Percentiles rank a stretch among this genome's conserved stretches.
phyloP scores from a whole-genome alignment of 2,797 vertebrate species.

The Gambelia wislizenii region DNA sequence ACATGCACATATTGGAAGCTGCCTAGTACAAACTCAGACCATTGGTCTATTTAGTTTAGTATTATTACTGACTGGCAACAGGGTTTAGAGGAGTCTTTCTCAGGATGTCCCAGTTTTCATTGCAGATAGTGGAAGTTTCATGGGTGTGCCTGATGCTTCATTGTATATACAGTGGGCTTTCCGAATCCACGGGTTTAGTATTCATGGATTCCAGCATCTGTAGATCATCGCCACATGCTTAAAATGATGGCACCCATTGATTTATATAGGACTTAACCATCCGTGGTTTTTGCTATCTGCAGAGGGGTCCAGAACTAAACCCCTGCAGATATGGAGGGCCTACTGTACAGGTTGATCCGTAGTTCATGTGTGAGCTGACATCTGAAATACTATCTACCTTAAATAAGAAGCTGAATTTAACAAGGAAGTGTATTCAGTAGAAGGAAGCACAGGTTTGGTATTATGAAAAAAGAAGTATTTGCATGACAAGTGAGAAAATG shows the following conservation, averaged over 20 bases:
- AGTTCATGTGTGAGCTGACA: background rate
- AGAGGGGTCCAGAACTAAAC: too few species aligned
- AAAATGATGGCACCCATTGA: too few species aligned
- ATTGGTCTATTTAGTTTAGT: background rate
- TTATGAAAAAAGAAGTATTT: background rate
- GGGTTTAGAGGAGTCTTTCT: background rate
- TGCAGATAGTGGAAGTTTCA: background rate
- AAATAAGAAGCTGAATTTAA: background rate
- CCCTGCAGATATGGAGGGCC: too few species aligned
- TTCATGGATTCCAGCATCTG: too few species aligned
- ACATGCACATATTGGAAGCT: too few species aligned
- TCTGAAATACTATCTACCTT: background rate
- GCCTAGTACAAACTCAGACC: background rate
- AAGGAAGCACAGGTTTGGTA: slow-evolving; percentile 31
- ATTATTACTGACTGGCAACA: background rate
- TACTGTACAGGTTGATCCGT: background rate
- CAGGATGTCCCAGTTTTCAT: background rate
- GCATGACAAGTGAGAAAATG: slow-evolving; percentile 13
- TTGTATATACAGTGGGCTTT: too few species aligned
- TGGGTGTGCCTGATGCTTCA: background rate
- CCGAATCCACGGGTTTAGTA: too few species aligned
- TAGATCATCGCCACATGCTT: too few species aligned
- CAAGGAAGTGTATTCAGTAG: background rate
- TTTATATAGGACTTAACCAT: too few species aligned
- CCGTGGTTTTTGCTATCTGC: too few species aligned